Base-by-base conservation (phyloP, 2,797 vertebrate genomes). In the Hirundo rustica region DNA sequence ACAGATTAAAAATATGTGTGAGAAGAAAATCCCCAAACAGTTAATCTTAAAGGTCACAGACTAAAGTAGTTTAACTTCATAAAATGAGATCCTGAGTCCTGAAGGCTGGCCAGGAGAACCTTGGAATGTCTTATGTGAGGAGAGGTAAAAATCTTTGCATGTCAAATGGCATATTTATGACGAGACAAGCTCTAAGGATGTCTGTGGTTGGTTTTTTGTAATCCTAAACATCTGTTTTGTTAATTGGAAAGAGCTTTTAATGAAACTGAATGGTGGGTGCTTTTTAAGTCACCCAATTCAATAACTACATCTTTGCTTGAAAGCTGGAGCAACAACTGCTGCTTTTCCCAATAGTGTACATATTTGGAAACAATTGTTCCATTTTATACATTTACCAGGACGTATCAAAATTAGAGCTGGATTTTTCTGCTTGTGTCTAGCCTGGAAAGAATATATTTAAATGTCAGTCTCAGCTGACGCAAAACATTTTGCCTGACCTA, bases 151-250 rank as follows among this genome's bases (percentile, higher is more conserved):
- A 90, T 93, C 89, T 96, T 96, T 95, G 77, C 83, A 72, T 88
- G 89, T 95, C 95, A 96, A 95, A 96, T 89, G 83, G 91, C 68
- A 82, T 74, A 88, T 93, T 95, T 95, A 96, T 92, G 83, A 93
- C 79, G 70, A 91, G 94, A 91, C 95, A 93, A 97, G 82, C 86
- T 95, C 85, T 83, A 53, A 95, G 80, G 74, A 93, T 93, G 93
- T 88, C 95, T 96, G 80, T 86, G 89, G 72, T 94, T 92, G 83
- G 26, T 94, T 95, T 58, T 54, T 83, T 90, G 34, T 94, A 93
- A 94, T 95, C 95, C 93, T 83, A 89, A 95, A 95, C 83, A 92
- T 93, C 85, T 95, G 82, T 91, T 97, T 96, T 91, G 79, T 93
- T 94, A 96, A 94, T 86, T 87, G 89, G 51, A 75, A 92, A 94